phyloP scores from a whole-genome alignment of 2,113 vertebrate species.

The Rhineura floridana region DNA sequence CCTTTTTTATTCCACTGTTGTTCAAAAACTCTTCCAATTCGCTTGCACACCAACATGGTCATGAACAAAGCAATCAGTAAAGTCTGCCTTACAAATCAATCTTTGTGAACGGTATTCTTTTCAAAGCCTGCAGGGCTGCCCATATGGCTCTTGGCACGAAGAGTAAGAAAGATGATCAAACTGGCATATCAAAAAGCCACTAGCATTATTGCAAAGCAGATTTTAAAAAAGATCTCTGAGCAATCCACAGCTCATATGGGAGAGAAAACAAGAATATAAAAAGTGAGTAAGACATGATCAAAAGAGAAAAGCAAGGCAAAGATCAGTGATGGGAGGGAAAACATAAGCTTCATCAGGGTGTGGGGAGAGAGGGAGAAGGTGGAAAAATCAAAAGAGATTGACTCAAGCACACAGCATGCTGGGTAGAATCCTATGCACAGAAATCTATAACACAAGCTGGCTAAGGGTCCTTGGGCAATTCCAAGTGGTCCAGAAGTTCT shows the following conservation, averaged over 20 bases:
- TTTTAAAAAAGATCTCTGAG: constrained; percentile 8
- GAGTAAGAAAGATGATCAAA: constrained; percentile 20
- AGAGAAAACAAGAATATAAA: background rate
- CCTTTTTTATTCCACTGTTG: background rate
- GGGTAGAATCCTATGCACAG: constrained; percentile 16
- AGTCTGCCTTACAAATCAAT: background rate
- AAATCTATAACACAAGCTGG: constrained; percentile 22
- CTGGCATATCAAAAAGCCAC: background rate
- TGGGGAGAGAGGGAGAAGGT: background rate
- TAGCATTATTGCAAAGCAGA: constrained; percentile 15
- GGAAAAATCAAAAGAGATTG: background rate
- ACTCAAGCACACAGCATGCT: background rate
- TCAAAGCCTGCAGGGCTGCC: constrained; percentile 21
- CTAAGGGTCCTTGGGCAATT: background rate
- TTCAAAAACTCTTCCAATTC: background rate
- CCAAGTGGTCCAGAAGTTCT: background rate
- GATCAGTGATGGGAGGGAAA: constrained; percentile 22
- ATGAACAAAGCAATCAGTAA: constrained; percentile 30
- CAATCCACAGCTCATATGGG: constrained; percentile 8
- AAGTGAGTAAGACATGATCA: background rate
- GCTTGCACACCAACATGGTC: background rate
- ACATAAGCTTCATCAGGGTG: background rate
- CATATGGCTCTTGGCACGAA: constrained; percentile 6
- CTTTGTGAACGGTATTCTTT: background rate
- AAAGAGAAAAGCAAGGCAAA: constrained; percentile 1